These are phyloP conservation scores for Salticus scenicus DNA, from an alignment of 2,888 invertebrate species.

Conservation along the genomic window DNA sequence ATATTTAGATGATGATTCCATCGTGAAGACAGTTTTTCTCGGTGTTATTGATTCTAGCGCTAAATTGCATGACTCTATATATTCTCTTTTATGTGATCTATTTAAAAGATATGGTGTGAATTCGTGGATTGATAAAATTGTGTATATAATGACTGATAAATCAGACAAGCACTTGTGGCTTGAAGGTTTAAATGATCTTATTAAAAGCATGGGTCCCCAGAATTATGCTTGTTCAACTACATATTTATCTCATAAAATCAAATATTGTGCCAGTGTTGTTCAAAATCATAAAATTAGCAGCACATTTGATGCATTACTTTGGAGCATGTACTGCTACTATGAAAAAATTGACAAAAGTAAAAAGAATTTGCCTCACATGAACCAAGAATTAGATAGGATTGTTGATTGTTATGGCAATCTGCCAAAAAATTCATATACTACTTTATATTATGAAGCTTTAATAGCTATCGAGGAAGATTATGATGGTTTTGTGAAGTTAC, in stretches of 20 bases:
- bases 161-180: constrained; percentile 7
- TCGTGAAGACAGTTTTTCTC: constrained; percentile 28
- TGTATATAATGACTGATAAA: constrained; percentile 25
- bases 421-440: constrained; percentile 25
- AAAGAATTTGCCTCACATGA: constrained; percentile 17
- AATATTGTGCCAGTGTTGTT: not conserved
- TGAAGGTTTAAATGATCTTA: constrained; percentile 9
- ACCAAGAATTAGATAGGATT: constrained; percentile 26
- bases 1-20: constrained; percentile 17
- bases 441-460: constrained; percentile 34
- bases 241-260: constrained; percentile 45
- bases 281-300: not conserved
- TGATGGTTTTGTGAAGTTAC: constrained; percentile 5
- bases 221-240: constrained; percentile 6
- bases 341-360: not conserved
- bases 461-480: constrained; percentile 28
- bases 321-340: constrained; percentile 40
- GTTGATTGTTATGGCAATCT: constrained; percentile 25
- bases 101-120: constrained; percentile 23
- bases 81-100: constrained; percentile 5
- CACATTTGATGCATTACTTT: constrained; percentile 23
- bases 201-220: not conserved
- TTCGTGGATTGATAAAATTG: constrained; percentile 35
- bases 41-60: constrained; percentile 31
- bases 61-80: constrained; percentile 5